These are phyloP conservation scores for Uropsilus gracilis DNA, from an alignment of 2,113 vertebrate genomes.

Conservation along the genomic window DNA sequence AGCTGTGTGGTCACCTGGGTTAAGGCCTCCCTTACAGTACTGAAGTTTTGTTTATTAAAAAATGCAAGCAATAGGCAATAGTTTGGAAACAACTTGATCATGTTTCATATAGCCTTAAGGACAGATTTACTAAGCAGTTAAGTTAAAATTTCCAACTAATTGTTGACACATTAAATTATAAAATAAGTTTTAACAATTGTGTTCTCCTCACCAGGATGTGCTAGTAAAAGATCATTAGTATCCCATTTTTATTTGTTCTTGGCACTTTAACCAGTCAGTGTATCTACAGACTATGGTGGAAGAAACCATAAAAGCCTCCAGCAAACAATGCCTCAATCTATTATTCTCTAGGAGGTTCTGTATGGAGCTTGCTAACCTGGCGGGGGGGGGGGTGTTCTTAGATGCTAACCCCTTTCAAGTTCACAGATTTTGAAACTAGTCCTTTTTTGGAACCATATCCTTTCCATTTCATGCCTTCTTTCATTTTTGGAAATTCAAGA, in stretches of 20 bases:
- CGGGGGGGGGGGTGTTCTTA: background rate
- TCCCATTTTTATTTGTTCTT: background rate
- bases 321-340: background rate
- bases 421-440: background rate
- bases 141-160: slow-evolving; percentile 8
- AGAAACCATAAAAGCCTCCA: background rate
- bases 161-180: background rate
- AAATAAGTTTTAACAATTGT: background rate
- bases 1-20: background rate
- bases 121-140: background rate
- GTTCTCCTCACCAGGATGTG: background rate
- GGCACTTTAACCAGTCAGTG: background rate
- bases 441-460: background rate
- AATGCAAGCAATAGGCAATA: background rate
- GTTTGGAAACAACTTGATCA: background rate
- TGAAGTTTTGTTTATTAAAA: slow-evolving; percentile 22
- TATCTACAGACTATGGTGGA: background rate
- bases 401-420: background rate
- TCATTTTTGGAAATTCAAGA: background rate
- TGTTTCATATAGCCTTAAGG: background rate
- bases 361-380: accelerated
- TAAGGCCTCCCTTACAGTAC: background rate
- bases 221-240: background rate
- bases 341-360: background rate
- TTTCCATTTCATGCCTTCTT: background rate